Evolutionary conservation across 2,797 vertebrate genomes (phyloP).

Genomic region (Rousettus madagascariensis): DNA sequence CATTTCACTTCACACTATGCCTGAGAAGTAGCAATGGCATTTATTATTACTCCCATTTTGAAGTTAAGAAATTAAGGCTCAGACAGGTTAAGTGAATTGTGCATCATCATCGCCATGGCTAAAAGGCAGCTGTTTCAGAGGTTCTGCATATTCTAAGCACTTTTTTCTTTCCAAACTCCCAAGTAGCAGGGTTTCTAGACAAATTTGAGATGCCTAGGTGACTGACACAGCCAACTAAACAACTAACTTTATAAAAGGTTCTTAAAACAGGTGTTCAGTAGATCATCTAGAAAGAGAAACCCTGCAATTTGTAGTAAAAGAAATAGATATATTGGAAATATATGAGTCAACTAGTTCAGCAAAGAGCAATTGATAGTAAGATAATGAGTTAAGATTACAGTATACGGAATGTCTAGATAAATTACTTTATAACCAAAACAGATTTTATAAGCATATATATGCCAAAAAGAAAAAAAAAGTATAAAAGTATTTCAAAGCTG

Average conservation of each 20-base stretch:
- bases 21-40: not conserved
- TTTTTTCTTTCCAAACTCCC: not conserved
- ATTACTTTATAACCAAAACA: conserved; percentile 28
- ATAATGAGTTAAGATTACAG: conserved; percentile 65
- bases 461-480: not conserved
- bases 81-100: not conserved
- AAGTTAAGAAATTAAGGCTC: conserved; percentile 7
- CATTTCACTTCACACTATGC: not conserved
- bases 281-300: not conserved
- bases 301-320: conserved; percentile 66
- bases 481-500: not conserved
- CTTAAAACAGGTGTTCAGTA: not conserved
- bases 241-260: not conserved
- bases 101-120: not conserved
- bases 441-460: not conserved
- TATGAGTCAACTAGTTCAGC: conserved; percentile 68
- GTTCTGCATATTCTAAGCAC: not conserved
- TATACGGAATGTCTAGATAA: not conserved
- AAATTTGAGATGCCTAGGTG: not conserved
- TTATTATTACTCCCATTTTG: not conserved
- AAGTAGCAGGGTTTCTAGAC: not conserved
- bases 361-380: conserved; percentile 74
- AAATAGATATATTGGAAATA: conserved; percentile 64
- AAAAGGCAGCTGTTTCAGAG: conserved; percentile 8
- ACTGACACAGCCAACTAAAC: not conserved